phyloP scores from a whole-genome alignment of 2,888 invertebrate genomes.

The Oscheius sp. region DNA sequence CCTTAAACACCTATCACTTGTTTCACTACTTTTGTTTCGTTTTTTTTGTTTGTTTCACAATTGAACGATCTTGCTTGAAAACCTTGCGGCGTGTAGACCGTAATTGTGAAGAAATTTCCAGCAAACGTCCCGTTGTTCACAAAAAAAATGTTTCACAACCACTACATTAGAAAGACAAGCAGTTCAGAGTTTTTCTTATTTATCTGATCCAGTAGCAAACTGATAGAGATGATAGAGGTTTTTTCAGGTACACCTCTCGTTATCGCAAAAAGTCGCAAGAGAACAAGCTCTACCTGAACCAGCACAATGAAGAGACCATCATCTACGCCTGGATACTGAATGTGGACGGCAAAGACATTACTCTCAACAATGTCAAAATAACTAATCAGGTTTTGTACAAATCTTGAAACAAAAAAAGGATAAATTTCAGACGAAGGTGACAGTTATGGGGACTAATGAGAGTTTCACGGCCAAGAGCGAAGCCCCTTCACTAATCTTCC shows the following conservation, averaged over 20 bases:
- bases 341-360: conserved; percentile 43
- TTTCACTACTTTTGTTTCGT: too few species aligned
- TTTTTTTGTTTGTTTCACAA: too few species aligned
- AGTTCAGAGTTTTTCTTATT: too few species aligned
- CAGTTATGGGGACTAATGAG: conserved; percentile 56
- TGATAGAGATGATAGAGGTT: too few species aligned
- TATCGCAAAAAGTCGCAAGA: conserved; percentile 41
- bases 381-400: conserved; percentile 51
- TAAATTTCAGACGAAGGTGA: conserved; percentile 58
- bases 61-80: too few species aligned
- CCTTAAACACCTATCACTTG: too few species aligned
- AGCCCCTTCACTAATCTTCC: conserved; percentile 5
- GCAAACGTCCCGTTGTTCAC: too few species aligned
- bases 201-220: too few species aligned
- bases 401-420: neutral
- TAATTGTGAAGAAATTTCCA: too few species aligned
- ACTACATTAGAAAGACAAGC: too few species aligned
- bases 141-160: too few species aligned
- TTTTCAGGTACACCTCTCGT: conserved; percentile 60
- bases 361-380: conserved; percentile 55
- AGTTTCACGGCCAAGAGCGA: conserved; percentile 28
- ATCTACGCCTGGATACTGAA: conserved; percentile 69
- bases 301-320: conserved; percentile 54
- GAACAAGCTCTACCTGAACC: conserved; percentile 44
- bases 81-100: too few species aligned